These are phyloP conservation scores for Neopipo cinnamomea DNA, from an alignment of 2,113 vertebrate species.

Conservation along the genomic window DNA sequence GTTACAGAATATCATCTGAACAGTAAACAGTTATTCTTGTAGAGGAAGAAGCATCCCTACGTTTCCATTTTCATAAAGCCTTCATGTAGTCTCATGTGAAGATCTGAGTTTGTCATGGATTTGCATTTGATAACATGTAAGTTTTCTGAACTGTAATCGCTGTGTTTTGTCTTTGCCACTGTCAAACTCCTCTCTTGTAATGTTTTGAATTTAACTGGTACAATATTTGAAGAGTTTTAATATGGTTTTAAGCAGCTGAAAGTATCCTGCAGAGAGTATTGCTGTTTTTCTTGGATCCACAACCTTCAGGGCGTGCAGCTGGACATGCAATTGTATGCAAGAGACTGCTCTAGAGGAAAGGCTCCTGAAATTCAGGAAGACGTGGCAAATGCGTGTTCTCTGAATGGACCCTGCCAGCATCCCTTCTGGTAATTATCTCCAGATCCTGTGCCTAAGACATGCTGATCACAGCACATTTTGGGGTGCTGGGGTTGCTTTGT, in stretches of 20 bases:
- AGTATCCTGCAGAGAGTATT: not conserved
- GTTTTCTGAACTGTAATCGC: conserved; percentile 1
- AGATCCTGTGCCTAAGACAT: not conserved
- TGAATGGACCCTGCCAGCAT: not conserved
- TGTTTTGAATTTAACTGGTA: not conserved
- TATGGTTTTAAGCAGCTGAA: not conserved
- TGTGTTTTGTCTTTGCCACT: not conserved
- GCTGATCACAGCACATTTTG: not conserved
- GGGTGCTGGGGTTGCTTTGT: not conserved
- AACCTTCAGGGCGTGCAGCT: not conserved
- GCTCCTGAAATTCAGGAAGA: not conserved
- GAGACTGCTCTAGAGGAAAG: not conserved
- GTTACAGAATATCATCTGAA: not conserved
- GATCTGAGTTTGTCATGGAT: not conserved
- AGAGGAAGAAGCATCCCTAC: not conserved
- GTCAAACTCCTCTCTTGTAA: not conserved
- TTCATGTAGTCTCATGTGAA: not conserved
- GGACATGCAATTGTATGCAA: not conserved
- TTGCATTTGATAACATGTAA: not conserved
- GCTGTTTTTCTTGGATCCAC: not conserved
- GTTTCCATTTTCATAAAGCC: conserved; percentile 18
- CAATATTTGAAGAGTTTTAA: not conserved
- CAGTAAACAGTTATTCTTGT: not conserved
- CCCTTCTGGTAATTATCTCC: not conserved
- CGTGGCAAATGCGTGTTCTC: not conserved